These are phyloP conservation scores for Heteractis magnifica DNA, from an alignment of 92 coral and sea anemone genomes.

Conservation along the genomic window DNA sequence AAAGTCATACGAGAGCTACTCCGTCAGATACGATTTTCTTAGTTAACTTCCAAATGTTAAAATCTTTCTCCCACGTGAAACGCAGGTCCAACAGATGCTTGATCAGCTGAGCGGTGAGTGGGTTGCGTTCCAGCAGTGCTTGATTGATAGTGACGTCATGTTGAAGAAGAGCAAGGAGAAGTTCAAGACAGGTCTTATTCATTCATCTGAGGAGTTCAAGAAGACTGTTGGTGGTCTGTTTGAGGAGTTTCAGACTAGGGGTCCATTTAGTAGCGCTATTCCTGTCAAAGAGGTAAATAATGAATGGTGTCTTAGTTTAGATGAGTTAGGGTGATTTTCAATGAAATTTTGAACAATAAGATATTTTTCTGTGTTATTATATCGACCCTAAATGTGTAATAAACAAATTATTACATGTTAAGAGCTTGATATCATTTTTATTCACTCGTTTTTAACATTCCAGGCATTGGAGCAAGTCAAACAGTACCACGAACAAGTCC, in stretches of 20 bases:
- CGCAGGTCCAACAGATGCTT: slow-evolving; percentile 90
- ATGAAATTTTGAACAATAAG: no score
- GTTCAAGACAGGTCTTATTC: slow-evolving; percentile 92
- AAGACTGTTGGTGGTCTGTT: slow-evolving; percentile 80
- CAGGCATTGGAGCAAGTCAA: slow-evolving; percentile 92
- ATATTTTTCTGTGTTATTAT: no score
- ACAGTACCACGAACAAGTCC: slow-evolving; percentile 76
- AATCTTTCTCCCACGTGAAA: no score
- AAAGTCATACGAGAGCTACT: background rate
- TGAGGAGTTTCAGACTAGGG: slow-evolving; percentile 91
- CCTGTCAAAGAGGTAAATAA: slow-evolving; percentile 79
- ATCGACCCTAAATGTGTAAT: no score
- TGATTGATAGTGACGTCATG: slow-evolving; percentile 96
- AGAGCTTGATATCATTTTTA: background rate
- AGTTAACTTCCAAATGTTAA: background rate
- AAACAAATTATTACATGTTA: no score
- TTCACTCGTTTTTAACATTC: background rate
- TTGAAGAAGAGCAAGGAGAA: slow-evolving; percentile 99
- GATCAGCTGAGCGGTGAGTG: slow-evolving; percentile 95
- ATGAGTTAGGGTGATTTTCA: no score
- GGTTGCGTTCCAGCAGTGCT: slow-evolving; percentile 98
- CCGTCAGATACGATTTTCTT: background rate
- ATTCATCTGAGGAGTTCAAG: slow-evolving; percentile 97
- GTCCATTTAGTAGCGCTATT: slow-evolving; percentile 86
- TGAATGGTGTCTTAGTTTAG: no score